Conservation (phyloP, 2,113 vertebrate genomes). For the Phylloscopus trochilus region DNA sequence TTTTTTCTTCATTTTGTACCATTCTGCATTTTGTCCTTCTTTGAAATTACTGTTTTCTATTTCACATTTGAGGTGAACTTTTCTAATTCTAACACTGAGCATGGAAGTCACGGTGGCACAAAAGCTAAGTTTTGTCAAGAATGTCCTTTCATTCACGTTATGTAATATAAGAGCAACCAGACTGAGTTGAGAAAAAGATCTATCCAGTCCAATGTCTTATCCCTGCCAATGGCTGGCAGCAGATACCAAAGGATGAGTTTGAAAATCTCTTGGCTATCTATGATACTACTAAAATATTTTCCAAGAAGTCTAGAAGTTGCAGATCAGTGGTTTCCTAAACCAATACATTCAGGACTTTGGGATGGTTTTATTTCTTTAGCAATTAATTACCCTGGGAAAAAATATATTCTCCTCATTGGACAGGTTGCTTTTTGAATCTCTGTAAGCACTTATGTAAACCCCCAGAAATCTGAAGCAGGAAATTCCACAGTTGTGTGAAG, state of each 20-base stretch:
- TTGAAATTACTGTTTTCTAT: background rate
- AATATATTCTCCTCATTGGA: background rate
- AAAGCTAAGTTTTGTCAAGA: background rate
- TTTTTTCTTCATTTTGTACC: background rate
- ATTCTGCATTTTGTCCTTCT: background rate
- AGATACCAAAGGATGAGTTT: background rate
- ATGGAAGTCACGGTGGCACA: background rate
- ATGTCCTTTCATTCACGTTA: background rate
- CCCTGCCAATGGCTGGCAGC: background rate
- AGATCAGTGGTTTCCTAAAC: background rate
- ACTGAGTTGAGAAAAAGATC: background rate
- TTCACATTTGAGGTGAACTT: background rate
- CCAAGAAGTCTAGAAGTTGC: background rate
- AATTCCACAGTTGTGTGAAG: background rate
- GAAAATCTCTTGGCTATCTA: background rate
- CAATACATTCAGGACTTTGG: rapidly evolving
- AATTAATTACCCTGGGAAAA: background rate
- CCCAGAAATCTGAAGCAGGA: background rate
- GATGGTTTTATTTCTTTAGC: background rate
- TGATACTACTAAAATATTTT: background rate
- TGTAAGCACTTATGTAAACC: background rate
- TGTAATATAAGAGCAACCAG: background rate
- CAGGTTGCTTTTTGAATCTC: background rate
- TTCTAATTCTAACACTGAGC: background rate
- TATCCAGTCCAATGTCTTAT: background rate